A percentile compares a stretch with the other conserved stretches of the same genome.
phyloP scores from a whole-genome alignment of 2,888 invertebrate genomes.

The Pyrrhia umbra region DNA sequence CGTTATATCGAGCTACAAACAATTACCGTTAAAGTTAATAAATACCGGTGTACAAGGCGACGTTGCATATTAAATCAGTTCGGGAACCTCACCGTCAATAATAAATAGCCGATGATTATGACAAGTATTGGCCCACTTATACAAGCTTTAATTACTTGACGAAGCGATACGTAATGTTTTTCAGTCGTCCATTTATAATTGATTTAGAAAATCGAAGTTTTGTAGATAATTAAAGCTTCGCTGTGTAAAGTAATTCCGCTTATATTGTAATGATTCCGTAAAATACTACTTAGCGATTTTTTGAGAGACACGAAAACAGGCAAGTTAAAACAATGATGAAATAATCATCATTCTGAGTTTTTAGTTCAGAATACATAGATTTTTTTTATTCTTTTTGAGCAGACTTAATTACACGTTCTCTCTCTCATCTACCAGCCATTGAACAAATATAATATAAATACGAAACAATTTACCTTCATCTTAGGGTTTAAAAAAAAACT shows the following conservation, averaged over 20 bases:
- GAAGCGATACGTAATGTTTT: slow-evolving; percentile 69
- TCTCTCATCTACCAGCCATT: too few relatives aligned
- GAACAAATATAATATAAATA: too few relatives aligned
- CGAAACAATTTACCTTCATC: too few relatives aligned
- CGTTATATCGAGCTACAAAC: slow-evolving; percentile 70
- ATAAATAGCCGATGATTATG: slow-evolving; percentile 78
- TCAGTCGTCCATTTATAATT: slow-evolving; percentile 63
- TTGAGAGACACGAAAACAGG: too few relatives aligned
- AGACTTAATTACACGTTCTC: too few relatives aligned
- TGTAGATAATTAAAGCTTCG: slow-evolving; percentile 23
- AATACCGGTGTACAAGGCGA: slow-evolving; percentile 75
- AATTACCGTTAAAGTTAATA: slow-evolving; percentile 78
- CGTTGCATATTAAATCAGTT: slow-evolving; percentile 84
- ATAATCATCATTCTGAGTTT: too few relatives aligned
- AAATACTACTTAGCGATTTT: not conserved
- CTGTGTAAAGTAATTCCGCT: not conserved
- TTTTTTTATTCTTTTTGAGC: too few relatives aligned
- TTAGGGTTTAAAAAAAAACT: too few relatives aligned
- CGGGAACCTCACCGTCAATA: slow-evolving; percentile 77
- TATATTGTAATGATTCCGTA: not conserved
- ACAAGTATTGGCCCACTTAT: slow-evolving; percentile 79
- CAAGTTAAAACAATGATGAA: too few relatives aligned
- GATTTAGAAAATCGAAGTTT: slow-evolving; percentile 71
- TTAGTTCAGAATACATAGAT: too few relatives aligned
- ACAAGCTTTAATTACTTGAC: slow-evolving; percentile 81